These are phyloP conservation scores for Eledona agricola DNA, from an alignment of 2,888 invertebrate species.

Conservation along the genomic window DNA sequence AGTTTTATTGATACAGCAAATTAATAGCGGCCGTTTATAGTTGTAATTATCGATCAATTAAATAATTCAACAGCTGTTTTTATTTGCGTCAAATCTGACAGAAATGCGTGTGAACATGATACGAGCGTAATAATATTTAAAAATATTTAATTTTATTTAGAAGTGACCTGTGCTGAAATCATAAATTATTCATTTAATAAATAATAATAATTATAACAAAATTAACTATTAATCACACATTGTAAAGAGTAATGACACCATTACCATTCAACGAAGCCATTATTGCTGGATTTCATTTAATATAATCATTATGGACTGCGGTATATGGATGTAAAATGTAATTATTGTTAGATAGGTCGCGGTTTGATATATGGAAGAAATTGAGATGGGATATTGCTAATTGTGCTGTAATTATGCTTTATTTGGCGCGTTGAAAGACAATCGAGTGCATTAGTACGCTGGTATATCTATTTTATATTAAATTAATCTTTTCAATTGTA, in stretches of 20 bases:
- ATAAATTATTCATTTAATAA: constrained; percentile 28
- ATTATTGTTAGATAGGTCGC: constrained; percentile 20
- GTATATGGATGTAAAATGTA: constrained; percentile 19
- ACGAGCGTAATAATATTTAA: constrained; percentile 21
- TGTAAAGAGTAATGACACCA: constrained; percentile 25
- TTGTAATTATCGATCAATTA: no score
- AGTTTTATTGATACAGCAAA: no score
- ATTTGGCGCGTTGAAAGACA: not conserved
- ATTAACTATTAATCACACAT: constrained; percentile 18
- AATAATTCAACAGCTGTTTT: no score
- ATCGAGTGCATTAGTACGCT: not conserved
- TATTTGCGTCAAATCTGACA: no score
- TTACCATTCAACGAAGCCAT: constrained; percentile 14
- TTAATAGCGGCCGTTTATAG: no score
- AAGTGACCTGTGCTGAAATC: constrained; percentile 22
- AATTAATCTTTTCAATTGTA: no score
- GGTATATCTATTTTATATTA: no score
- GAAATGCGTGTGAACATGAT: constrained; percentile 7
- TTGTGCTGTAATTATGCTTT: constrained; percentile 9
- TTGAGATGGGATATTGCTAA: constrained; percentile 8
- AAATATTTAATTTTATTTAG: constrained; percentile 24
- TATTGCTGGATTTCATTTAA: constrained; percentile 8
- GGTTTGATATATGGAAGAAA: constrained; percentile 5
- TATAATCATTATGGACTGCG: constrained; percentile 17
- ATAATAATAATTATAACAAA: constrained; percentile 28